Conservation (phyloP, 2,888 invertebrate species). For the Dioctria rufipes region DNA sequence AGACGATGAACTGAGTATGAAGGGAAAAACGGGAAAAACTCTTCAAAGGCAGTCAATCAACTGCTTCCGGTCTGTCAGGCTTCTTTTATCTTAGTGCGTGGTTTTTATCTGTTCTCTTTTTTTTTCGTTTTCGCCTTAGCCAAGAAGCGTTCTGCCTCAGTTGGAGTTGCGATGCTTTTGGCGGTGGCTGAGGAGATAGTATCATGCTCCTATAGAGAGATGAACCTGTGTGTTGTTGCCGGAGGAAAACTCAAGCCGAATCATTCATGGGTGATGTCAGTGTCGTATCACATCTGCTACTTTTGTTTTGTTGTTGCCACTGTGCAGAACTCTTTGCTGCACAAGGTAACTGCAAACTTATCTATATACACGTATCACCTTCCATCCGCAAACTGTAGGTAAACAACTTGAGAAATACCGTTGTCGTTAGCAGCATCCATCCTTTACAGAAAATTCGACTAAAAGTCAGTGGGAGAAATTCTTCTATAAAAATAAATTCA, state of each 20-base stretch:
- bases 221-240: neutral
- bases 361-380: neutral
- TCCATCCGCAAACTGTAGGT: neutral
- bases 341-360: too few relatives aligned
- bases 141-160: conserved; percentile 14
- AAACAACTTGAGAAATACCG: neutral
- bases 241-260: neutral
- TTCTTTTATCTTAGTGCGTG: conserved; percentile 26
- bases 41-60: conserved; percentile 57
- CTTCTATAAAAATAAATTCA: conserved; percentile 16
- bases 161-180: neutral
- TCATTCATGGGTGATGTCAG: neutral
- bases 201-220: neutral
- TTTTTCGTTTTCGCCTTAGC: neutral
- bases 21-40: conserved; percentile 14
- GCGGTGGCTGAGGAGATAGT: neutral
- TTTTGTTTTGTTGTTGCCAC: neutral
- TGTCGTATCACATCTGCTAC: conserved; percentile 27
- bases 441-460: neutral
- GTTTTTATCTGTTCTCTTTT: neutral
- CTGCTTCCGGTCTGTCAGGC: conserved; percentile 57
- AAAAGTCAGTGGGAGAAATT: neutral
- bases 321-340: neutral
- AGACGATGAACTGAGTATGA: neutral
- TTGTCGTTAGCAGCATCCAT: neutral